These are phyloP conservation scores for Porites rus DNA, from an alignment of 92 coral and sea anemone genomes.

Conservation along the genomic window DNA sequence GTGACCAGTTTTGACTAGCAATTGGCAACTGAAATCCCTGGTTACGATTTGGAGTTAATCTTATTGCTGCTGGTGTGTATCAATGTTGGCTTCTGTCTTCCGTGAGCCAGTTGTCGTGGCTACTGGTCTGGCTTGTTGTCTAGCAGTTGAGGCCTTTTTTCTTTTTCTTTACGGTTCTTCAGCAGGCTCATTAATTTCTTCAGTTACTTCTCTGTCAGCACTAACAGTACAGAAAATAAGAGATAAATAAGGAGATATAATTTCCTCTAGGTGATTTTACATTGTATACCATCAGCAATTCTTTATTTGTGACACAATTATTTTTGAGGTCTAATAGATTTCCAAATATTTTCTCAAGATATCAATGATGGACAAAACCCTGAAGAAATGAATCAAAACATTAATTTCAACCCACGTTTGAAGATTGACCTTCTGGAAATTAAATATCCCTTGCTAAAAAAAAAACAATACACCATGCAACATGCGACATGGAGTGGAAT, in stretches of 20 bases:
- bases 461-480: neutral
- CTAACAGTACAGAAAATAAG: neutral
- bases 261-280: neutral
- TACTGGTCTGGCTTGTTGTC: slow-evolving; percentile 4
- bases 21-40: slow-evolving; percentile 56
- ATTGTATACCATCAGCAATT: neutral
- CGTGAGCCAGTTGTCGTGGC: neutral
- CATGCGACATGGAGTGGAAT: no score
- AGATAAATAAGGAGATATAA: neutral
- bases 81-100: slow-evolving; percentile 40
- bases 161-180: neutral
- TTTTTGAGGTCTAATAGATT: neutral
- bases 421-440: no score
- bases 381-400: no score
- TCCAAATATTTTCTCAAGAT: no score
- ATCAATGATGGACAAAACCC: no score
- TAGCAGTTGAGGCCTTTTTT: slow-evolving; percentile 1
- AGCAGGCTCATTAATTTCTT: neutral
- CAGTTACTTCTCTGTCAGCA: slow-evolving; percentile 3
- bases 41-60: slow-evolving; percentile 45
- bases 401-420: no score
- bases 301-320: no score
- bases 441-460: no score
- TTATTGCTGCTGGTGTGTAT: slow-evolving; percentile 26
- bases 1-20: slow-evolving; percentile 47